Evolutionary conservation across 2,797 vertebrate genomes (phyloP).

Genomic region (Melanotaenia pygmaea): DNA sequence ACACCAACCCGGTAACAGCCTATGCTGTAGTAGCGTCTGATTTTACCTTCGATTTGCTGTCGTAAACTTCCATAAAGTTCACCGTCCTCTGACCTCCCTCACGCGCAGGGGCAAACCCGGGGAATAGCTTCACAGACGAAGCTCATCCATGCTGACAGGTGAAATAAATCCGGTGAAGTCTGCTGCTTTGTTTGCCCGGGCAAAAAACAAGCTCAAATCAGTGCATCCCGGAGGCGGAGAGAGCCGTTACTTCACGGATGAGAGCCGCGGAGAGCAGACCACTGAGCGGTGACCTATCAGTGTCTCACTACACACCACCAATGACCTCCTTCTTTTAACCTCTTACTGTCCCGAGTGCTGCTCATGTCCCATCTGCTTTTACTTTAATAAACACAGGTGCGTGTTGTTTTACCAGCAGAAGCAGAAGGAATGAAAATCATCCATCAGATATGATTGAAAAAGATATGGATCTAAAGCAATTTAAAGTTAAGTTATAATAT

Average conservation of each 20-base stretch:
- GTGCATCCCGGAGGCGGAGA: constrained; percentile 67
- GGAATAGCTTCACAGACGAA: background rate
- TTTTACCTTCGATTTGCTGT: constrained; percentile 52
- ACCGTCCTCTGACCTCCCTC: background rate
- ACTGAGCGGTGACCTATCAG: constrained; percentile 80
- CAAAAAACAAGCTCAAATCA: constrained; percentile 52
- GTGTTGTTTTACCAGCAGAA: too few relatives aligned
- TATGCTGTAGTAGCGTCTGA: background rate
- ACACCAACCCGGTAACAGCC: background rate
- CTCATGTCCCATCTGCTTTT: background rate
- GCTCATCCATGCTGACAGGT: constrained; percentile 31
- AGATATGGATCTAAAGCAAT: too few relatives aligned
- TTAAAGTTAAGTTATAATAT: too few relatives aligned
- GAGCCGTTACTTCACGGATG: constrained; percentile 62
- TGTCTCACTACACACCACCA: constrained; percentile 53
- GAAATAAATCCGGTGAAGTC: background rate
- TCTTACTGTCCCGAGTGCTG: constrained; percentile 43
- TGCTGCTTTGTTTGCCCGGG: background rate
- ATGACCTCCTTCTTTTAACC: constrained; percentile 75
- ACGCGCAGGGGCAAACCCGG: background rate
- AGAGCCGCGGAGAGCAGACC: constrained; percentile 75
- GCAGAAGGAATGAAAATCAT: too few relatives aligned
- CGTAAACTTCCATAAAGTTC: background rate
- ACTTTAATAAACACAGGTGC: too few relatives aligned
- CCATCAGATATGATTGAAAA: too few relatives aligned